Evolutionary conservation across 2,888 invertebrate species (phyloP).

Genomic region (Iphiclides podalirius): DNA sequence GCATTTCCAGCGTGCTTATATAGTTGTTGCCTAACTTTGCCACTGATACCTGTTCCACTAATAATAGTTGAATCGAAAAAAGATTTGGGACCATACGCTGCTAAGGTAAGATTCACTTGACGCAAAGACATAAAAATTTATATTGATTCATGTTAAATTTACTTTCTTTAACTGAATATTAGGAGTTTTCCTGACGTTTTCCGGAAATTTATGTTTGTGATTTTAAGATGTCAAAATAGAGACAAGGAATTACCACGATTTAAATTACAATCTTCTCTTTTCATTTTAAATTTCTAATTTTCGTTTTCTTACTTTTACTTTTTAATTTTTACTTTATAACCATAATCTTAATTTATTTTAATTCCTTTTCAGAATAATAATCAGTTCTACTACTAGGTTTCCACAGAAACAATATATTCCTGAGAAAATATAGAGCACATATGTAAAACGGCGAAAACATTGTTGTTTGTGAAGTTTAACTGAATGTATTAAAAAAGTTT

Average conservation of each 20-base stretch:
- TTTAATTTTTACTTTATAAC: too few relatives aligned
- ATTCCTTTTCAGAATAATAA: conserved; percentile 10
- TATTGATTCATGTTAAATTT: too few relatives aligned
- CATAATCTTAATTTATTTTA: too few relatives aligned
- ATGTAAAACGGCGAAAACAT: conserved; percentile 1
- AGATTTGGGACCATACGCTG: conserved; percentile 14
- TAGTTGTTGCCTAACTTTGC: conserved; percentile 46
- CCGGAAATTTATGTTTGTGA: too few relatives aligned
- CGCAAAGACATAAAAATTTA: too few relatives aligned
- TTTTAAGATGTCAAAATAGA: too few relatives aligned
- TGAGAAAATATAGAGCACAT: conserved; percentile 5
- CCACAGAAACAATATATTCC: conserved; percentile 10
- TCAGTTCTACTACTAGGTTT: conserved; percentile 11
- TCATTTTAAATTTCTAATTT: too few relatives aligned
- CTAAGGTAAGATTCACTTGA: conserved; percentile 24
- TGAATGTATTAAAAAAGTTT: conserved; percentile 2
- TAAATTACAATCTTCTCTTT: too few relatives aligned
- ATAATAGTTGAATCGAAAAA: conserved; percentile 35
- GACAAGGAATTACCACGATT: too few relatives aligned
- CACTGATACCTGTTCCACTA: conserved; percentile 46
- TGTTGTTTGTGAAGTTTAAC: neutral
- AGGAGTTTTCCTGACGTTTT: too few relatives aligned
- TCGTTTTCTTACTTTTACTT: too few relatives aligned
- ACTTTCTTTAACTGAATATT: too few relatives aligned
- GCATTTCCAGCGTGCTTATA: conserved; percentile 46